Base-by-base conservation (phyloP, 2,113 vertebrate genomes). In the Myiagra hebetior region DNA sequence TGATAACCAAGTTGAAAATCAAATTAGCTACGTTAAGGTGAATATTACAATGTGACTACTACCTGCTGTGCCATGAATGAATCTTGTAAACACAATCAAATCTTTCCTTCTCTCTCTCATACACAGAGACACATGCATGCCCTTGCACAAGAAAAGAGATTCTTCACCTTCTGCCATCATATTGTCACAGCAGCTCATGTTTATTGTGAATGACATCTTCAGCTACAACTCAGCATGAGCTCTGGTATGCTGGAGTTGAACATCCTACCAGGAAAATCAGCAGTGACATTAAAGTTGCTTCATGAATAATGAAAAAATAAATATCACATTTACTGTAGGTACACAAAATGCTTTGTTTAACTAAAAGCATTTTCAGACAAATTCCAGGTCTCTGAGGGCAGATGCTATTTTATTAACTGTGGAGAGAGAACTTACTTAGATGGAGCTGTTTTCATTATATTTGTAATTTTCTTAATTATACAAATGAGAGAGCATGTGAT, bases 31-130 rank as follows among this genome's bases (percentile, higher is more conserved):
- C 90, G 95, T 97, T 98, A 98, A 97, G 97, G 96, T 97, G 98
- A 96, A 97, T 98, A 98, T 98, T 97, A 97, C 89, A 97, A 98
- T 98, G 98, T 98, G 97, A 98, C 98, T 97, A 60, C 97, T 98
- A 95, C 99, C 99, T 99, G 98, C 99, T 99, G 99, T 98, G 98
- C 98, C 97, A 96, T 37, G 97, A 99, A 99, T 98, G 97, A 98
- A 98, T 98, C 97, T 97, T 96, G 98, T 98, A 99, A 99, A 99
- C 98, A 98, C 95, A 98, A 98, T 98, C 97, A 97, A 96, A 97
- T 89, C 92, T 95, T 85, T 87, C 93, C 74, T 82, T 60, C 86
- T 91, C 93, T 78, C 89, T 70, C 87, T 56, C 65, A 57, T 6
- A 64, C 9, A 62, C 44, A 89, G 35, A 88, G 78, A 92, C 87